Evolutionary conservation across 2,113 vertebrate genomes (phyloP).

Genomic region (Muntiacus muntjak): DNA sequence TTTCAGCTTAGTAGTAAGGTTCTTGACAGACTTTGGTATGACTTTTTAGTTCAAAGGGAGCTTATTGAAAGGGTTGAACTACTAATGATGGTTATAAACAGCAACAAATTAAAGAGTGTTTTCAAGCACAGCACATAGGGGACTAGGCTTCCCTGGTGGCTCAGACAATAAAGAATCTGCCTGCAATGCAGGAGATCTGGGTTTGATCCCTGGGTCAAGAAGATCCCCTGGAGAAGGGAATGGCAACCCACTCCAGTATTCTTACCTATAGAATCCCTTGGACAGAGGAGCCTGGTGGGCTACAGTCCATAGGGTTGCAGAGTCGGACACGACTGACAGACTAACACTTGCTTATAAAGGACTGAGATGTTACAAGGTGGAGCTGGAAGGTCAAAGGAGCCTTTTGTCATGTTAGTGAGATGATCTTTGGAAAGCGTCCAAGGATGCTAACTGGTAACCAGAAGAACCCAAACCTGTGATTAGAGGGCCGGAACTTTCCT

Average conservation of each 20-base stretch:
- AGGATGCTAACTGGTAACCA: background rate
- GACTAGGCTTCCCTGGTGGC: background rate
- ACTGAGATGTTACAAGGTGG: background rate
- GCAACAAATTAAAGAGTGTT: background rate
- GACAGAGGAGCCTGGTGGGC: background rate
- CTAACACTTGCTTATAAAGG: background rate
- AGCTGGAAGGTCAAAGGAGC: background rate
- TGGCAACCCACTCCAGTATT: background rate
- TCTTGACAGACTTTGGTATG: background rate
- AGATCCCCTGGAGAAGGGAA: background rate
- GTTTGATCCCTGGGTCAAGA: background rate
- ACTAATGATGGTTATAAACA: background rate
- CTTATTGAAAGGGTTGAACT: background rate
- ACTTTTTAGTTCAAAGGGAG: conserved; percentile 47
- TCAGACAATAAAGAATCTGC: background rate
- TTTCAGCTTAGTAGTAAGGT: background rate
- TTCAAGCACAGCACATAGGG: background rate
- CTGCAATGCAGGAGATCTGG: background rate
- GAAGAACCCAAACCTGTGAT: background rate
- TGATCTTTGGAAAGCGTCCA: background rate
- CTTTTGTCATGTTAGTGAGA: background rate
- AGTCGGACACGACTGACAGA: background rate
- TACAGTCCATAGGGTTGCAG: too few relatives aligned
- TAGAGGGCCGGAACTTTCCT: background rate
- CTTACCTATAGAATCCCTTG: too few relatives aligned